Percentiles rank a stretch among this genome's conserved stretches.
Conservation (phyloP, 2,888 invertebrate genomes). For the Heliconius sara region DNA sequence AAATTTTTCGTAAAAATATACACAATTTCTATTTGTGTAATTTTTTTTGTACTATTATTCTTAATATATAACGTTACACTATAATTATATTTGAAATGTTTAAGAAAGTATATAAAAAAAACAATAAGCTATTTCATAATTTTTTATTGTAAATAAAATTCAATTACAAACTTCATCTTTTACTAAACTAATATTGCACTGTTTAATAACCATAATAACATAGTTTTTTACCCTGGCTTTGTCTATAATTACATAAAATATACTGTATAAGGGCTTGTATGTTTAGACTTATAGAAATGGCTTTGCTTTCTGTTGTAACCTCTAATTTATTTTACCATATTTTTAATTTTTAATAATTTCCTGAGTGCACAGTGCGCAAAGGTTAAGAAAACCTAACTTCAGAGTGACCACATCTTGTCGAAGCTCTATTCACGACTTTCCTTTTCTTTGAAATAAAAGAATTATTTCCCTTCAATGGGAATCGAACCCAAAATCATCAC, state of each 20-base stretch:
- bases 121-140: neutral
- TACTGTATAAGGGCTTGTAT: too few relatives aligned
- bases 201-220: neutral
- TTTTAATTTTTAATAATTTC: too few relatives aligned
- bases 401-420: too few relatives aligned
- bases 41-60: neutral
- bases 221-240: neutral
- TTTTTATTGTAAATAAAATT: slow-evolving; percentile 34
- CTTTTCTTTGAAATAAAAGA: too few relatives aligned
- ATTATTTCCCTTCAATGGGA: too few relatives aligned
- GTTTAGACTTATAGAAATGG: too few relatives aligned
- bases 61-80: neutral
- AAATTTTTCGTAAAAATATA: neutral
- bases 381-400: too few relatives aligned
- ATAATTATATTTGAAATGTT: neutral
- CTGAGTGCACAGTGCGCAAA: too few relatives aligned
- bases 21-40: neutral
- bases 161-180: slow-evolving; percentile 35
- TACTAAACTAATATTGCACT: slow-evolving; percentile 66
- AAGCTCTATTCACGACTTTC: too few relatives aligned
- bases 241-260: neutral
- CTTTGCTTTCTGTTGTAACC: too few relatives aligned
- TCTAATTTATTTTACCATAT: too few relatives aligned
- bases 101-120: neutral
- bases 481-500: too few relatives aligned